Evolutionary conservation across 1,140 invertebrate genomes (phyloP).

Genomic region (Orchestia grillus): DNA sequence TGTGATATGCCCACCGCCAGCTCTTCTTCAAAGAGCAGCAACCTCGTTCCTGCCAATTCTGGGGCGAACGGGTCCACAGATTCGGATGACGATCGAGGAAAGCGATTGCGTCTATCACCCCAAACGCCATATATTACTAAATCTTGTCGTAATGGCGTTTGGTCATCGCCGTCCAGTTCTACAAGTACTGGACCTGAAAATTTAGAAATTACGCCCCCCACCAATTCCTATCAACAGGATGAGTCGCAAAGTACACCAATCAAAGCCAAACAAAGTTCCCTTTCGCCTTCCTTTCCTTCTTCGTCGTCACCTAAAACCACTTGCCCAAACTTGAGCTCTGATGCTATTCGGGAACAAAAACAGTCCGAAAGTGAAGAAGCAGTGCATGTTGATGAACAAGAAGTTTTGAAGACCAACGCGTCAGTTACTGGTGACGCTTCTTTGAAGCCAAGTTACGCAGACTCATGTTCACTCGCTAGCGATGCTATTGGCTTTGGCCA

Average conservation of each 20-base stretch:
- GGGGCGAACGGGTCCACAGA: neutral
- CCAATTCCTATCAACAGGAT: neutral
- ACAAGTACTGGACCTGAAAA: neutral
- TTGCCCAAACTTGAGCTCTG: neutral
- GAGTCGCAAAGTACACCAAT: neutral
- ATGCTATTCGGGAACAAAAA: neutral
- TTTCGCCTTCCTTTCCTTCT: neutral
- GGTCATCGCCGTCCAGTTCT: neutral
- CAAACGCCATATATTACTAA: neutral
- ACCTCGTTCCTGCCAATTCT: neutral
- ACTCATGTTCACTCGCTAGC: neutral
- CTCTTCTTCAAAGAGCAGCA: neutral
- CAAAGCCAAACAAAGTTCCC: neutral
- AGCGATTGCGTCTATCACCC: neutral
- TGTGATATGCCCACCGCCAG: constrained; percentile 15
- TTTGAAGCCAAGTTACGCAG: neutral
- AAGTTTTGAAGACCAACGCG: neutral
- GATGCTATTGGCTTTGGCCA: constrained; percentile 11
- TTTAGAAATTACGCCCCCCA: neutral
- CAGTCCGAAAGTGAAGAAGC: neutral
- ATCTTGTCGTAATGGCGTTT: constrained; percentile 44
- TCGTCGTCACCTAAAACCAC: neutral
- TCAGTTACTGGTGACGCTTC: neutral
- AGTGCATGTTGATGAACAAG: neutral
- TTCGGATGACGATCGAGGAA: neutral